Evolutionary conservation across 2,113 vertebrate genomes (phyloP), one percentile per base, ranked within the genome.

Genomic region (Phyllopteryx taeniolatus): DNA sequence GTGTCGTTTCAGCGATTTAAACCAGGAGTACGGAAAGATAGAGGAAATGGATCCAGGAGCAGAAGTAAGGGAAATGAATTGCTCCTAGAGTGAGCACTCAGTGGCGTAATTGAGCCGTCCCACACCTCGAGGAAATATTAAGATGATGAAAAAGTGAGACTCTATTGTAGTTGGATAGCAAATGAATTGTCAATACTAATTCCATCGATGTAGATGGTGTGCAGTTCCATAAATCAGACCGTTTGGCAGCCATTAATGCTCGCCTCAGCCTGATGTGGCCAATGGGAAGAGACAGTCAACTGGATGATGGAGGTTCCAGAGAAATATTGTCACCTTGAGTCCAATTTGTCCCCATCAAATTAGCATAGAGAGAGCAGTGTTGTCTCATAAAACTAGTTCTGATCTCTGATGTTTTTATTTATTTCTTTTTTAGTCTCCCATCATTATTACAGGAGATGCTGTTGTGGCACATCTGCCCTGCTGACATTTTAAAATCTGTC

Each of bases 121-220:
- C 68, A 17, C 72, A 68, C 75, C 71, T 60, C 31, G 14, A 81
- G 86, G 83, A 84, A 84, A 84, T 81, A 87, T 86, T 84, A 83
- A 73, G 83, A 86, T 75, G 82, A 83, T 83, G 72, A 86, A 86
- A 87, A 89, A 86, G 63, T 73, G 75, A 72, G 79, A 86, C 84
- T 86, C 77, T 69, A 83, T 88, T 87, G 89, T 83, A 85, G 85
- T 83, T 74, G 82, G 84, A 87, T 83, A 74, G 83, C 75, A 88
- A 89, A 90, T 84, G 82, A 86, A 85, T 85, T 39, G 91, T 91
- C 90, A 70, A 87, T 92, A 84, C 84, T 91, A 91, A 91, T 93
- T 91, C 81, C 79, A 89, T 88, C 89, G 86, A 90, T 87, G 87
- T 81, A 87, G 88, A 82, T 83, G 80, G 77, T 75, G 85, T 79